Evolutionary conservation across 2,797 vertebrate genomes (phyloP), one percentile per base, ranked within the genome.

Genomic region (Leptodactylus fallax): DNA sequence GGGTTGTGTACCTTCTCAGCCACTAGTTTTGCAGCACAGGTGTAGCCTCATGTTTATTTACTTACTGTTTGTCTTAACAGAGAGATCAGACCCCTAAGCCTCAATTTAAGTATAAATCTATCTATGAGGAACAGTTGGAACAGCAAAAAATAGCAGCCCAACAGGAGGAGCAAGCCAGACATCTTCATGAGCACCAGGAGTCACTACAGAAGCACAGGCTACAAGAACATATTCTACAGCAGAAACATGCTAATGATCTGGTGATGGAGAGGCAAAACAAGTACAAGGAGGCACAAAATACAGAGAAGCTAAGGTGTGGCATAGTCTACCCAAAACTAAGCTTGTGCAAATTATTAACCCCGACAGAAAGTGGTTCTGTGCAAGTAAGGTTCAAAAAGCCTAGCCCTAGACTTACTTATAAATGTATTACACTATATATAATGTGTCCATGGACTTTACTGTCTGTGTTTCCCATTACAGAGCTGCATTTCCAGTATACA

Each of bases 111-210:
- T 79, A 92, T 16, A 97, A 95, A 85, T 95, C 97, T 0, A 92
- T 95, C 0, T 97, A 97, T 0, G 97, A 98, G 90, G 95, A 98
- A 88, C 98, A 98, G 91, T 92, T 95, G 92, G 97, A 98, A 89
- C 97, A 98, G 95, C 97, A 97, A 92, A 96, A 91, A 0, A 91
- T 98, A 80, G 97, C 95, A 7, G 95, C 91, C 0, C 94, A 88
- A 87, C 92, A 92, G 91, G 94, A 92, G 0, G 95, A 96, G 90
- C 96, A 97, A 93, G 96, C 95, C 76, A 85, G 82, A 84, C 93
- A 92, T 88, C 94, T 98, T 7, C 93, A 93, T 74, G 88, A 96
- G 67, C 95, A 90, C 0, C 97, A 98, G 93, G 96, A 97, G 11
- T 93, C 92, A 0, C 91, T 97, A 81, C 95, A 94, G 87, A 94